Percentiles rank a stretch among this genome's conserved stretches.
Conservation (phyloP, 1,140 invertebrate species). For the Triops cancriformis region DNA sequence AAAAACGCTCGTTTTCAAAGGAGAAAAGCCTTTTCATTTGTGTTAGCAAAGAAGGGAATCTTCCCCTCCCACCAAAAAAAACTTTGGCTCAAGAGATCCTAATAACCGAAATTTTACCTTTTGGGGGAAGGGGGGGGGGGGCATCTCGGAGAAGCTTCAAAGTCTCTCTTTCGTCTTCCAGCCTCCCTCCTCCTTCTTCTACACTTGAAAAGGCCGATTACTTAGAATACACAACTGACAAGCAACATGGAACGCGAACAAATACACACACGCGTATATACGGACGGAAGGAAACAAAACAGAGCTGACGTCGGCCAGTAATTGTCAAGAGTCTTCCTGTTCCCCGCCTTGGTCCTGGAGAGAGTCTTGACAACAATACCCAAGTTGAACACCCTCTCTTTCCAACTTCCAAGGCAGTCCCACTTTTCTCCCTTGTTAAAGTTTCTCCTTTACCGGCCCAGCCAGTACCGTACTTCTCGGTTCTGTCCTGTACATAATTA, state of each 20-base stretch:
- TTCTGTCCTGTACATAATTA: too few relatives aligned
- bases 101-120: not conserved
- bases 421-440: too few relatives aligned
- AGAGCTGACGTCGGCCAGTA: not conserved
- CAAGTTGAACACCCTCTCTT: not conserved
- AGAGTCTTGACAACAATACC: not conserved
- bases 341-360: not conserved
- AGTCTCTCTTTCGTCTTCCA: not conserved
- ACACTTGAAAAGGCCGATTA: not conserved
- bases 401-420: not conserved
- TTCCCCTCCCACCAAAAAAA: too few relatives aligned
- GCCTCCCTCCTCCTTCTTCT: too few relatives aligned
- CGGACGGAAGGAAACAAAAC: not conserved
- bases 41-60: not conserved
- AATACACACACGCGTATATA: too few relatives aligned
- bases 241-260: too few relatives aligned
- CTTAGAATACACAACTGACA: not conserved
- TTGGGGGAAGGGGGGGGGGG: too few relatives aligned
- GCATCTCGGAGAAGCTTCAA: too few relatives aligned
- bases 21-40: slow-evolving; percentile 1
- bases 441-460: too few relatives aligned
- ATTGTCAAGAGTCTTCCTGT: not conserved
- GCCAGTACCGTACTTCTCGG: too few relatives aligned
- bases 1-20: not conserved
- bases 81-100: not conserved